A percentile compares a stretch with the other conserved stretches of the same genome.
Conservation (phyloP, 2,113 vertebrate species). For the Myocastor coypus region DNA sequence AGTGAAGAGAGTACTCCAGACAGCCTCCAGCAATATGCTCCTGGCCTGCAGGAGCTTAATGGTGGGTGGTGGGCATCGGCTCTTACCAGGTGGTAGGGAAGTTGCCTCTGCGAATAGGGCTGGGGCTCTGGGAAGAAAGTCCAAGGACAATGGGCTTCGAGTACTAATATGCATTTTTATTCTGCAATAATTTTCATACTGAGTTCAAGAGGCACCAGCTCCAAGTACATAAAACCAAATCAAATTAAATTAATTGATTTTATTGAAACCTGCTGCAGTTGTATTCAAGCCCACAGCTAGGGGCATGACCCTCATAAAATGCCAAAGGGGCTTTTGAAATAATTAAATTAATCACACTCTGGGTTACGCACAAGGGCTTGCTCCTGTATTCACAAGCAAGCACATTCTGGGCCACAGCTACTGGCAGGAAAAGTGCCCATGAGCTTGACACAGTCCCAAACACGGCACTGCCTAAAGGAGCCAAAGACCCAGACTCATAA, state of each 20-base stretch:
- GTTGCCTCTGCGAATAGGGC: slow-evolving; percentile 47
- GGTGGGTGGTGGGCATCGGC: background rate
- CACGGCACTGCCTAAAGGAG: background rate
- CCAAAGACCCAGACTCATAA: background rate
- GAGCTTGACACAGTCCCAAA: background rate
- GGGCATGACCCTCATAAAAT: slow-evolving; percentile 80
- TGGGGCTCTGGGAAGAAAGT: slow-evolving; percentile 42
- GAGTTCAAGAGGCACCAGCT: slow-evolving; percentile 80
- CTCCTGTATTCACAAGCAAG: background rate
- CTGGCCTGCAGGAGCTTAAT: background rate
- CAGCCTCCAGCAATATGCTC: background rate
- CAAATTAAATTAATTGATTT: slow-evolving; percentile 85
- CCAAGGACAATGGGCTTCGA: slow-evolving; percentile 70
- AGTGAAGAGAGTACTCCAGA: background rate
- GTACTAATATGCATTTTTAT: slow-evolving; percentile 80
- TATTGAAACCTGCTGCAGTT: slow-evolving; percentile 81
- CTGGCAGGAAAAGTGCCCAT: background rate
- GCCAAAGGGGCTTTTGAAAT: slow-evolving; percentile 80
- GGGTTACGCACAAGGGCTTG: slow-evolving; percentile 46
- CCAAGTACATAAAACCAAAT: slow-evolving; percentile 83
- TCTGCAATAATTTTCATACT: slow-evolving; percentile 80
- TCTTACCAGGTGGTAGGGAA: background rate
- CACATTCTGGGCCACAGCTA: background rate
- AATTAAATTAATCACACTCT: slow-evolving; percentile 81
- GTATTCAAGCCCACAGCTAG: slow-evolving; percentile 77